Evolutionary conservation across 1,140 invertebrate species (phyloP).

Genomic region (Brachionus plicatilis): DNA sequence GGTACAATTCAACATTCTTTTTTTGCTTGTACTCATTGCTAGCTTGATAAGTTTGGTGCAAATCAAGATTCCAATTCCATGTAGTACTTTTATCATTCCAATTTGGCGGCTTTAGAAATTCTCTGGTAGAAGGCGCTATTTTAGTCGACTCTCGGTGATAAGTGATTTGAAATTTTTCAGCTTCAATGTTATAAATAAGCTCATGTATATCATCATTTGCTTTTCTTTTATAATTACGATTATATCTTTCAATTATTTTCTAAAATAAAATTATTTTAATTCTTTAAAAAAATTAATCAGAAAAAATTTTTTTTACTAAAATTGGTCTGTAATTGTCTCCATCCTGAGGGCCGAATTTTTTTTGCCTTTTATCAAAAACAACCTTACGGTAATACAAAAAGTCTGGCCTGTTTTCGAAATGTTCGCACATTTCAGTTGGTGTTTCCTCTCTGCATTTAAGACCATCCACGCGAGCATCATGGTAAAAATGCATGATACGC

Average conservation of each 20-base stretch:
- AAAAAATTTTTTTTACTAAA: neutral
- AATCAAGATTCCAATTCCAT: conserved; percentile 50
- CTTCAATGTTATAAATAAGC: conserved; percentile 50
- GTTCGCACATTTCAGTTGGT: conserved; percentile 61
- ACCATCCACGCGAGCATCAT: conserved; percentile 64
- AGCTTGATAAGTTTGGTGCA: conserved; percentile 54
- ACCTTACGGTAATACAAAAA: conserved; percentile 59
- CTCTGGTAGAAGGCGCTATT: conserved; percentile 52
- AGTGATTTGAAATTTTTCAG: conserved; percentile 52
- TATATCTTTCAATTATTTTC: conserved; percentile 55
- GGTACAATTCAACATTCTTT: conserved; percentile 54
- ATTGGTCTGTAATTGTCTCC: conserved; percentile 39
- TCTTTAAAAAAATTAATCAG: neutral
- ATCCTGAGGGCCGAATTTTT: conserved; percentile 53
- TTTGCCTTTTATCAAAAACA: conserved; percentile 51
- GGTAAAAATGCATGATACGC: conserved; percentile 66
- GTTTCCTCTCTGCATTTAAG: conserved; percentile 63
- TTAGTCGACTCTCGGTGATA: conserved; percentile 54
- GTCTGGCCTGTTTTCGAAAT: conserved; percentile 64
- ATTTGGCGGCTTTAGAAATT: conserved; percentile 54
- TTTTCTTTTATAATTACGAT: conserved; percentile 47
- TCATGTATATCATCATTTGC: conserved; percentile 54
- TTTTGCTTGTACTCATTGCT: conserved; percentile 45
- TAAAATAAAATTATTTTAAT: conserved; percentile 40
- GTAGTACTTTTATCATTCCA: conserved; percentile 53